These are phyloP conservation scores for Hoplias malabaricus DNA, from an alignment of 2,113 vertebrate species.

Conservation along the genomic window DNA sequence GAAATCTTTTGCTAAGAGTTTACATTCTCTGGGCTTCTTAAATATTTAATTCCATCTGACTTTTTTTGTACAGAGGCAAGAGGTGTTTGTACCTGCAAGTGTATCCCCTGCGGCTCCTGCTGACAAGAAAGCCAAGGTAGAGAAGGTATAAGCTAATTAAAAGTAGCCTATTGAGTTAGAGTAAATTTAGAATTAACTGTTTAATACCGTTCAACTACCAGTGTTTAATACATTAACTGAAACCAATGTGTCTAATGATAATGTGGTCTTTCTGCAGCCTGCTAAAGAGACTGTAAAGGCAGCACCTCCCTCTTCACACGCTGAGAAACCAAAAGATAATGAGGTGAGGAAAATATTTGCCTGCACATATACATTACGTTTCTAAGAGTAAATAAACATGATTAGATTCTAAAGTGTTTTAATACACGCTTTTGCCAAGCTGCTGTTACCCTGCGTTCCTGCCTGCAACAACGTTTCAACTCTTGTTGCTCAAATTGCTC, in stretches of 20 bases:
- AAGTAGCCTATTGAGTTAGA: background rate
- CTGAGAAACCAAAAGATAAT: constrained; percentile 47
- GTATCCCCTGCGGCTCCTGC: constrained; percentile 40
- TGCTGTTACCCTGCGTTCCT: too few relatives aligned
- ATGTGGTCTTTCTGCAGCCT: background rate
- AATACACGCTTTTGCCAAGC: too few relatives aligned
- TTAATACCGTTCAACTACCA: background rate
- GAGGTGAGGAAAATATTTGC: constrained; percentile 26
- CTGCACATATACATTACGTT: background rate
- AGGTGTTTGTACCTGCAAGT: constrained; percentile 5
- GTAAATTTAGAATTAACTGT: too few relatives aligned
- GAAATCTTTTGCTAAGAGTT: too few relatives aligned
- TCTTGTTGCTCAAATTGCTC: too few relatives aligned
- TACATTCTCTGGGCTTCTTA: too few relatives aligned
- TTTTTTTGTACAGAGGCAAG: constrained; percentile 50
- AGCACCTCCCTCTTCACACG: constrained; percentile 39
- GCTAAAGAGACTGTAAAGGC: constrained; percentile 48
- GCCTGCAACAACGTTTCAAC: too few relatives aligned
- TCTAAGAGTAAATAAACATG: background rate
- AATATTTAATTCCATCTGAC: background rate
- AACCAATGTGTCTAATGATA: background rate
- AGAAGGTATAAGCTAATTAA: background rate
- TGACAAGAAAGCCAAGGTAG: constrained; percentile 36
- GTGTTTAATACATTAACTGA: background rate
- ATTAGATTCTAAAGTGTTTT: too few relatives aligned